Evolutionary conservation across 2,113 vertebrate species (phyloP).

Genomic region (Thinocorus orbignyianus): DNA sequence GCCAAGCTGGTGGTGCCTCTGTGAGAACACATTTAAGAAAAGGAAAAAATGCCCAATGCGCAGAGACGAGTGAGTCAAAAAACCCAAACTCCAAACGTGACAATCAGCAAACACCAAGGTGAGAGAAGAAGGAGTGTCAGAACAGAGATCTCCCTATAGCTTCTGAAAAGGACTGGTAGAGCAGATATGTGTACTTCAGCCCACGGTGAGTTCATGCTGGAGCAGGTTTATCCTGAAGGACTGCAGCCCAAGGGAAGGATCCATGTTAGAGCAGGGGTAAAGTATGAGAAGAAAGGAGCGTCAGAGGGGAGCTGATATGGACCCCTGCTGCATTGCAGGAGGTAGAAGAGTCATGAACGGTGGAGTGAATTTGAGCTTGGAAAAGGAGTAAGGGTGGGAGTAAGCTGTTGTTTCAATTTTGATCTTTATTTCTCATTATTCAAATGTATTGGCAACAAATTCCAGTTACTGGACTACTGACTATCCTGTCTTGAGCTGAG

Average conservation of each 20-base stretch:
- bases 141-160: background rate
- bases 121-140: background rate
- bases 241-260: background rate
- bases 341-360: background rate
- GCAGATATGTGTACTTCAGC: background rate
- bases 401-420: background rate
- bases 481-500: background rate
- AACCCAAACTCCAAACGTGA: background rate
- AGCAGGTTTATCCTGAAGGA: background rate
- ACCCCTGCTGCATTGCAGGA: accelerated
- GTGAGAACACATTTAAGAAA: background rate
- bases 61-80: background rate
- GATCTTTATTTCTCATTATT: background rate
- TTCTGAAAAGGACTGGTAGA: background rate
- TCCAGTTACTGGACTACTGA: background rate
- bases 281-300: background rate
- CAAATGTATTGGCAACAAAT: background rate
- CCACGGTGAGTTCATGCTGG: background rate
- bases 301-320: background rate
- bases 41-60: background rate
- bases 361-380: background rate
- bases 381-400: background rate
- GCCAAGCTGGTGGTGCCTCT: background rate
- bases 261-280: background rate
- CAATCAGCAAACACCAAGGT: background rate